Conservation (phyloP, 92 coral and sea anemone species). For the Isaurus tuberculatus region DNA sequence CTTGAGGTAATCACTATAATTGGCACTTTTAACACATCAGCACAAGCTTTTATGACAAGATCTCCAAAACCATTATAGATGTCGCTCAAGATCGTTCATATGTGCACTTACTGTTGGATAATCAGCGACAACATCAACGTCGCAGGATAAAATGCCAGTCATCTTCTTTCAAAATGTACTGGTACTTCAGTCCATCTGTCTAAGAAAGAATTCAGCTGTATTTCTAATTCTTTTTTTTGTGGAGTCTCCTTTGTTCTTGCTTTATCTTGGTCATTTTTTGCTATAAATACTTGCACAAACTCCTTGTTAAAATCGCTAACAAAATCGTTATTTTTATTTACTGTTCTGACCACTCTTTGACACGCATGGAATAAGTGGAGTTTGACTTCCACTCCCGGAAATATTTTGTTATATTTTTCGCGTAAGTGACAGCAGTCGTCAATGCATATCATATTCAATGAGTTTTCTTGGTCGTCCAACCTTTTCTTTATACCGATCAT, state of each 20-base stretch:
- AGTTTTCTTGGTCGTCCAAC: slow-evolving; percentile 20
- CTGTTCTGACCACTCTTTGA: slow-evolving; percentile 11
- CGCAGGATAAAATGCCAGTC: not conserved
- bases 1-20: no score
- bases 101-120: not conserved
- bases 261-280: slow-evolving; percentile 32
- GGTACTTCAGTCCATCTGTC: no score
- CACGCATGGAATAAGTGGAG: slow-evolving; percentile 31
- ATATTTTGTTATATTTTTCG: slow-evolving; percentile 5
- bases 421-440: slow-evolving; percentile 40
- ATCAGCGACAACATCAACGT: no score
- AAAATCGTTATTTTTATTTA: slow-evolving; percentile 19
- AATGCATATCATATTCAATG: not conserved
- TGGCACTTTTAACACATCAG: no score
- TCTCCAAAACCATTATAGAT: slow-evolving; percentile 38
- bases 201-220: no score
- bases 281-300: slow-evolving; percentile 13
- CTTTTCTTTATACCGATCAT: slow-evolving; percentile 1
- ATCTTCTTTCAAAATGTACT: not conserved
- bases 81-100: slow-evolving; percentile 14
- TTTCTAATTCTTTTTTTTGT: no score
- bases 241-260: slow-evolving; percentile 1
- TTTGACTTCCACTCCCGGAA: slow-evolving; percentile 22
- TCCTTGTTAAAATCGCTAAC: slow-evolving; percentile 19
- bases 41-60: no score